Conservation (phyloP, 2,888 invertebrate genomes). For the Tipula lateralis region DNA sequence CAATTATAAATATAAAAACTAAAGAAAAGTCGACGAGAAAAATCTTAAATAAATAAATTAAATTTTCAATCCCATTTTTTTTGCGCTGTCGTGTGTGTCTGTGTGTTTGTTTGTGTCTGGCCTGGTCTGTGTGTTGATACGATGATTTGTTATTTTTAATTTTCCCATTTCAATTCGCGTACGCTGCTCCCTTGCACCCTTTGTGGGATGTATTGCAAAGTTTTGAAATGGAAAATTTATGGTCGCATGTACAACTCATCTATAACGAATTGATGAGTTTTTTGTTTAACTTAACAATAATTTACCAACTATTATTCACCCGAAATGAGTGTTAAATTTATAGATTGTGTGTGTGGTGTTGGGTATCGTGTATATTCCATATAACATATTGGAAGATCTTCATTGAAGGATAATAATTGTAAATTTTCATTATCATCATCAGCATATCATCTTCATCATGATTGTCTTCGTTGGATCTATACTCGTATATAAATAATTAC, state of each 20-base stretch:
- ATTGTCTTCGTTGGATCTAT: background rate
- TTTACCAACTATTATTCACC: background rate
- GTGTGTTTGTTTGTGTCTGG: background rate
- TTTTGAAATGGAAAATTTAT: background rate
- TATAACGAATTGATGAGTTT: background rate
- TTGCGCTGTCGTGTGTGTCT: background rate
- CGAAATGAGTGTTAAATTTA: background rate
- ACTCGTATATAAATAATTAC: background rate
- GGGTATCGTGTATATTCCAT: no score
- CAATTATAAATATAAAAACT: background rate
- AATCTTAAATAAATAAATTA: background rate
- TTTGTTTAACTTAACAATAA: background rate
- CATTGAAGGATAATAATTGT: background rate
- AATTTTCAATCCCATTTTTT: constrained; percentile 7
- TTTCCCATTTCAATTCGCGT: background rate
- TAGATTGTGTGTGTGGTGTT: background rate
- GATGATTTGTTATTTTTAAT: constrained; percentile 15
- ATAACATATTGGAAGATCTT: background rate
- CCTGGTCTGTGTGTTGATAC: background rate
- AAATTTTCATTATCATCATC: background rate
- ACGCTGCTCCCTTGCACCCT: background rate
- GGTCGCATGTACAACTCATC: background rate
- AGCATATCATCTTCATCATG: background rate
- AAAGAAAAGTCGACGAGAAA: background rate
- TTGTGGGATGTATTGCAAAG: background rate